Conservation (phyloP, 1,140 invertebrate species). For the Pseudomyrmex dendroicus region DNA sequence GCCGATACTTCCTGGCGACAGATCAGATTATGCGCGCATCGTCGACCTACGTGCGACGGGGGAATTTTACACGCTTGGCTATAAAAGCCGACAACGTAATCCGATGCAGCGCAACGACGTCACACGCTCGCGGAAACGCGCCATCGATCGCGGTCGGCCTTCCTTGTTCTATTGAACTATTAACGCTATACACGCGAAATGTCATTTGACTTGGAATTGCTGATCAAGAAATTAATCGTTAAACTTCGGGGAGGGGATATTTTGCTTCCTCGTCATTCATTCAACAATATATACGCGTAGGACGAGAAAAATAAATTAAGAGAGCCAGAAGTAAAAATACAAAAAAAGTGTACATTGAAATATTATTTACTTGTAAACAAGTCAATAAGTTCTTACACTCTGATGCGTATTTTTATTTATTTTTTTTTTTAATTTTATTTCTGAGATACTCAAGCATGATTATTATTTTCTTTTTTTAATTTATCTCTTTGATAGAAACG, state of each 20-base stretch:
- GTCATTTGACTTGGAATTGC: conserved; percentile 18
- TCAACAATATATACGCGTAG: neutral
- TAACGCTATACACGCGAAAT: neutral
- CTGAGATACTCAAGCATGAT: neutral
- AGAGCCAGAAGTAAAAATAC: no score
- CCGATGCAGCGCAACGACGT: conserved; percentile 38
- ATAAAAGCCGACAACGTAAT: conserved; percentile 55
- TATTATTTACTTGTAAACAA: no score
- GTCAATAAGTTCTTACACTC: no score
- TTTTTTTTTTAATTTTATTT: neutral
- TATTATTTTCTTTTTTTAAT: no score
- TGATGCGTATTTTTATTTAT: no score
- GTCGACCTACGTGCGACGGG: neutral
- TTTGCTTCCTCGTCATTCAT: neutral
- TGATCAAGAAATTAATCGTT: neutral
- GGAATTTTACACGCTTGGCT: conserved; percentile 37
- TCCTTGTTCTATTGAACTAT: conserved; percentile 7
- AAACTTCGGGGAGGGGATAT: no score
- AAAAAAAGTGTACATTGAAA: no score
- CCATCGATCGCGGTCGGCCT: conserved; percentile 17
- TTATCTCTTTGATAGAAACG: neutral
- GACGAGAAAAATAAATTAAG: no score
- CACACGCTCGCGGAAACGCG: conserved; percentile 27
- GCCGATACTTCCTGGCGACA: conserved; percentile 25
- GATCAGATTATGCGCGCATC: conserved; percentile 38